phyloP scores from a whole-genome alignment of 2,888 invertebrate genomes.

The Spodoptera littoralis region DNA sequence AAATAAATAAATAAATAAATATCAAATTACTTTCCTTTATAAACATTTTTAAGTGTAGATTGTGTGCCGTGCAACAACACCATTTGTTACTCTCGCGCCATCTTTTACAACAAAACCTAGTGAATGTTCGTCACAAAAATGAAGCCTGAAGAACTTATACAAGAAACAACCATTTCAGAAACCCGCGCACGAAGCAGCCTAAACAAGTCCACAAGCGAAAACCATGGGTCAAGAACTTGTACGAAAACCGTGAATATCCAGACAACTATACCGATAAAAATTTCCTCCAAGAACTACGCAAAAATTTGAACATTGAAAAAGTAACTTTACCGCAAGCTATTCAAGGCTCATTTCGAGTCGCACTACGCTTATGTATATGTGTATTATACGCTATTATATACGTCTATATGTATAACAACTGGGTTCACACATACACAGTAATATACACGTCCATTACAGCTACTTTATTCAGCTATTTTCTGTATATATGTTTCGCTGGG shows the following conservation, averaged over 20 bases:
- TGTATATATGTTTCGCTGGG: constrained; percentile 84
- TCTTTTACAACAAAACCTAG: too few species aligned
- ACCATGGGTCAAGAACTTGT: constrained; percentile 96
- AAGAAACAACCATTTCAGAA: constrained; percentile 75
- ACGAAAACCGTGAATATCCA: constrained; percentile 95
- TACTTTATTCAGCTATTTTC: constrained; percentile 90
- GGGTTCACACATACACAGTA: constrained; percentile 90
- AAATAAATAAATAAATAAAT: too few species aligned
- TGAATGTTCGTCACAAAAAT: background rate
- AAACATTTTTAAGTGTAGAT: too few species aligned
- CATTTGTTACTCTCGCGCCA: too few species aligned
- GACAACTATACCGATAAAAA: constrained; percentile 97
- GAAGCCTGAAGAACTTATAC: constrained; percentile 51
- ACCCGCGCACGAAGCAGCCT: constrained; percentile 70
- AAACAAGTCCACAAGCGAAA: constrained; percentile 72
- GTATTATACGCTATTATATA: constrained; percentile 92
- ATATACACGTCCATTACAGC: constrained; percentile 88
- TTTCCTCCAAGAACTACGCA: constrained; percentile 95
- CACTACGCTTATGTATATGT: constrained; percentile 94
- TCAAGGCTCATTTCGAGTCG: constrained; percentile 93
- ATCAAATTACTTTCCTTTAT: too few species aligned
- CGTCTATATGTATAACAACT: constrained; percentile 92
- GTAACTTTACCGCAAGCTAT: constrained; percentile 92
- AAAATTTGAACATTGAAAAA: constrained; percentile 94
- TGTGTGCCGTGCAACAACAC: too few species aligned